These are phyloP conservation scores for Limosa lapponica DNA, from an alignment of 2,797 vertebrate species.

Conservation along the genomic window DNA sequence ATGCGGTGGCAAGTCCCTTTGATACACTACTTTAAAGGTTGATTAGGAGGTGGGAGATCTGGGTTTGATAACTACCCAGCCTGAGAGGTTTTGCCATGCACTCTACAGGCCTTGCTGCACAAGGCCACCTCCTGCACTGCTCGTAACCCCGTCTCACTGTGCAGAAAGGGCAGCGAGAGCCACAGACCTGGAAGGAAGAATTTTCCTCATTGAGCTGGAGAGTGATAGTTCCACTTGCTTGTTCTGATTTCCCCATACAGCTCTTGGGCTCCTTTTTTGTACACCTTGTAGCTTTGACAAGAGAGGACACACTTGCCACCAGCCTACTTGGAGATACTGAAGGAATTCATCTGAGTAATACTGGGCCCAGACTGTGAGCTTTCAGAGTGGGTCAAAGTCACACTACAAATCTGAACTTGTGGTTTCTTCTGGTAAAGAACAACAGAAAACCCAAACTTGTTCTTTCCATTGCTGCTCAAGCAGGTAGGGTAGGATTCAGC, in stretches of 20 bases:
- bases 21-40: background rate
- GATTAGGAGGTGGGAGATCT: background rate
- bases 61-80: background rate
- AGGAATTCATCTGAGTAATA: background rate
- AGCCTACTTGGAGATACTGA: background rate
- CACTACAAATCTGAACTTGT: background rate
- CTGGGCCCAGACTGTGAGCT: background rate
- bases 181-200: background rate
- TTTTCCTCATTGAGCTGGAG: background rate
- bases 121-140: background rate
- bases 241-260: background rate
- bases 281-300: background rate
- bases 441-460: background rate
- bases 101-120: background rate
- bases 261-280: background rate
- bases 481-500: background rate
- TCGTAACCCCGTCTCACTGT: fast-evolving
- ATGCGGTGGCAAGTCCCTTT: background rate
- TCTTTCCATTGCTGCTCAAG: background rate
- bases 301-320: background rate
- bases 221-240: background rate
- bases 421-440: background rate
- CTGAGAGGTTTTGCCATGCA: background rate
- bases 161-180: fast-evolving
- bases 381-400: background rate